phyloP scores from a whole-genome alignment of 2,888 invertebrate genomes.

The Agapetus fuscipes region DNA sequence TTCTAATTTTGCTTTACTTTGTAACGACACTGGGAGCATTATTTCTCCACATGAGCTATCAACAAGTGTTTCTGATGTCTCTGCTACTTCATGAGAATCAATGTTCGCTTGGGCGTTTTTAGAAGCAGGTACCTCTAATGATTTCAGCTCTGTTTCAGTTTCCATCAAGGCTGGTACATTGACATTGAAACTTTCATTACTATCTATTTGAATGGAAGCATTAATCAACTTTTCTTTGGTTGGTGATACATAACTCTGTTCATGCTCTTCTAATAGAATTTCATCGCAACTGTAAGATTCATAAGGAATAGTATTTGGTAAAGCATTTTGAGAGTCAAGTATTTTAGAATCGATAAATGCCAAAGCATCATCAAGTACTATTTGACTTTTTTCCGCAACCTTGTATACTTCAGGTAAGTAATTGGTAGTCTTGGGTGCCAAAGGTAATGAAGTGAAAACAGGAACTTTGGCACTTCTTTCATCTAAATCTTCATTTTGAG shows the following conservation, averaged over 20 bases:
- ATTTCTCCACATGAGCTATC: conserved; percentile 10
- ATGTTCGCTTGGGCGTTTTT: conserved; percentile 22
- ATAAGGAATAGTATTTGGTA: conserved; percentile 20
- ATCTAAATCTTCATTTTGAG: conserved; percentile 34
- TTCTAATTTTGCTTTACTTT: conserved; percentile 32
- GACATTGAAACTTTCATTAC: conserved; percentile 22
- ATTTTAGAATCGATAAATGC: conserved; percentile 15
- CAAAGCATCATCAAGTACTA: conserved; percentile 23
- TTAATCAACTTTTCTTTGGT: conserved; percentile 25
- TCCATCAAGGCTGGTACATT: conserved; percentile 17
- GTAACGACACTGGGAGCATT: conserved; percentile 26
- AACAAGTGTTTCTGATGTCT: conserved; percentile 14
- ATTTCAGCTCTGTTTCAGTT: conserved; percentile 18
- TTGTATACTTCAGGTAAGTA: conserved; percentile 25
- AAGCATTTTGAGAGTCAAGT: conserved; percentile 19
- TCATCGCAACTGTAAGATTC: conserved; percentile 21
- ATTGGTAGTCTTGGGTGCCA: conserved; percentile 10
- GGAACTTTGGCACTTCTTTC: conserved; percentile 28
- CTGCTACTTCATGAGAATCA: conserved; percentile 13
- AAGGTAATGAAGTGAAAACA: conserved; percentile 26
- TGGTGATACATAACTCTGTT: conserved; percentile 23
- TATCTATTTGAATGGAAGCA: conserved; percentile 25
- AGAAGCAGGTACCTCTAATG: conserved; percentile 10
- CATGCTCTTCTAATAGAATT: conserved; percentile 22
- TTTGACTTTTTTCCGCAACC: conserved; percentile 31